Conservation (phyloP, 2,888 invertebrate species). For the Diarsia brunnea region DNA sequence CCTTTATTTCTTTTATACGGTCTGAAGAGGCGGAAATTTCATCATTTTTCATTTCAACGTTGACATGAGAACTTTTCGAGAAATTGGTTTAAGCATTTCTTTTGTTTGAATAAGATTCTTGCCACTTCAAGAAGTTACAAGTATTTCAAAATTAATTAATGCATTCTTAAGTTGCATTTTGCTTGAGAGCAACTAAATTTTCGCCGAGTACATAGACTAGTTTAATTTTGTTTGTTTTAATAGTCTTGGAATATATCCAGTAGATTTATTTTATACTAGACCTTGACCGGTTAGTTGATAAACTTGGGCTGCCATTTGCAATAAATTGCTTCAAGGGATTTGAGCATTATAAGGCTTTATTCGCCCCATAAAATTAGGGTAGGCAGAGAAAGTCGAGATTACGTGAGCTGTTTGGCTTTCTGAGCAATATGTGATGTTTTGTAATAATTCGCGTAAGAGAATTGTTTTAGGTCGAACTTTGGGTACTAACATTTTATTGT, state of each 20-base stretch:
- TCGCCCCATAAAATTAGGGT: constrained; percentile 60
- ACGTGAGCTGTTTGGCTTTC: constrained; percentile 42
- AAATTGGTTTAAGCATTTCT: constrained; percentile 30
- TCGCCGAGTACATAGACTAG: constrained; percentile 12
- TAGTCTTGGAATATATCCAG: constrained; percentile 16
- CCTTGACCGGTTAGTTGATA: constrained; percentile 43
- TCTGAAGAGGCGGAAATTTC: constrained; percentile 43
- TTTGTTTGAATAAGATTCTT: constrained; percentile 34
- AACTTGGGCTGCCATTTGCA: constrained; percentile 47
- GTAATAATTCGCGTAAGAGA: constrained; percentile 33
- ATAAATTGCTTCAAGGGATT: constrained; percentile 64
- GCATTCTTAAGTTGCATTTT: constrained; percentile 47
- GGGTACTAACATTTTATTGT: background rate
- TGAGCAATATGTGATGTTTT: constrained; percentile 35
- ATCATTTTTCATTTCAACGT: constrained; percentile 61
- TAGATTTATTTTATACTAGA: constrained; percentile 28
- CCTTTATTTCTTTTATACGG: constrained; percentile 45
- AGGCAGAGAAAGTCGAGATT: constrained; percentile 57
- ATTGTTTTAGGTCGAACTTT: constrained; percentile 32
- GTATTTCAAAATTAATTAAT: constrained; percentile 52
- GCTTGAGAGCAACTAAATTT: constrained; percentile 27
- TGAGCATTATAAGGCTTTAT: constrained; percentile 56
- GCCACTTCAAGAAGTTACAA: background rate
- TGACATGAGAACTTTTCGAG: constrained; percentile 14
- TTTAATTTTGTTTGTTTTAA: constrained; percentile 43